Percentiles rank a stretch among this genome's conserved stretches.
phyloP scores from a whole-genome alignment of 2,113 vertebrate genomes.

The Phaethornis superciliosus region DNA sequence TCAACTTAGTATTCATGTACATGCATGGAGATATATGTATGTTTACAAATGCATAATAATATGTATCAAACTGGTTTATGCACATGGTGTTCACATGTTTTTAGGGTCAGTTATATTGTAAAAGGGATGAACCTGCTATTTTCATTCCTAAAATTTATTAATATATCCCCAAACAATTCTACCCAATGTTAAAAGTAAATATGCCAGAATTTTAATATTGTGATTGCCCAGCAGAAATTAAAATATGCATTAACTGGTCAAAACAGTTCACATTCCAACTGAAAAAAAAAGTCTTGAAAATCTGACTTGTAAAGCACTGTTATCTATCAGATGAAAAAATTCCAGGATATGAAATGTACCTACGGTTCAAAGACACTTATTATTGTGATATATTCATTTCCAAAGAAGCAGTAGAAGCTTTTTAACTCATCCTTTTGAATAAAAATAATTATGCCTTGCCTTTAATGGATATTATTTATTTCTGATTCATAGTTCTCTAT shows the following conservation, averaged over 20 bases:
- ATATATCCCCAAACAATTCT: not conserved
- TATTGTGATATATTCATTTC: not conserved
- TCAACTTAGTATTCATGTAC: not conserved
- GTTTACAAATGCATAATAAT: not conserved
- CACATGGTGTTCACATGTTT: not conserved
- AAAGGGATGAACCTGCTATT: not conserved
- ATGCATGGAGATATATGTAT: not conserved
- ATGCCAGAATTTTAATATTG: not conserved
- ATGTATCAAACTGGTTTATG: not conserved
- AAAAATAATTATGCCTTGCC: not conserved
- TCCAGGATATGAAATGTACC: not conserved
- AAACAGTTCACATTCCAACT: not conserved
- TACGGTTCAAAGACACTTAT: not conserved
- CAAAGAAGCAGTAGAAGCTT: not conserved
- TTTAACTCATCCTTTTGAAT: not conserved
- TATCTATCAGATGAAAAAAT: not conserved
- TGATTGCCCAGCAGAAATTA: not conserved
- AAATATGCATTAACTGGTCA: not conserved
- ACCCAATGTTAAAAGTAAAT: not conserved
- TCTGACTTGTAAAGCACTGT: not conserved
- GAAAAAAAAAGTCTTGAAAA: not conserved
- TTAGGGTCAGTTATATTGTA: not conserved
- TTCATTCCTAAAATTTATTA: not conserved
- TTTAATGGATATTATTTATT: not conserved
- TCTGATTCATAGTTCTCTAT: not conserved